Conservation (phyloP, 2,113 vertebrate species). For the Uropsilus gracilis region DNA sequence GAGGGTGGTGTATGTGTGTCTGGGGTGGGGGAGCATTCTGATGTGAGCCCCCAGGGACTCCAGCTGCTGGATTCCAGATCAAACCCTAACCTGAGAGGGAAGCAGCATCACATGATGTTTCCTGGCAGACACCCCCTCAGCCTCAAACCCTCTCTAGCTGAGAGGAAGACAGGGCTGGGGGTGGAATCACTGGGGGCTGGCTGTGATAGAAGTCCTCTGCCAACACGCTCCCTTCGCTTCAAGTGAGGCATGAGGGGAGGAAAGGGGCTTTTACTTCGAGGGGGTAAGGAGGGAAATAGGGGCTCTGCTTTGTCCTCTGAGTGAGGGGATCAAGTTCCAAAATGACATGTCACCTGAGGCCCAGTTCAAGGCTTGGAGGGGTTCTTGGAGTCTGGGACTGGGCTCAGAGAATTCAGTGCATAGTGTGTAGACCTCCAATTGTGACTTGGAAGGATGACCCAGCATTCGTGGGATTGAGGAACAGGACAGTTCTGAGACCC, state of each 20-base stretch:
- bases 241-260: neutral
- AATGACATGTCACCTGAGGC: neutral
- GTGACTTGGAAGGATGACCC: neutral
- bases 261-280: neutral
- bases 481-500: neutral
- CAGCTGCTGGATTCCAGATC: constrained; percentile 75
- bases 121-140: constrained; percentile 45
- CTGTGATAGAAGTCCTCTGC: neutral
- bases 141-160: constrained; percentile 20
- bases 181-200: neutral
- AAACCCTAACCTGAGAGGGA: constrained; percentile 67
- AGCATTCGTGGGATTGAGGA: neutral
- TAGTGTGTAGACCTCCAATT: too few relatives aligned
- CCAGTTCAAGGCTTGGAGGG: neutral
- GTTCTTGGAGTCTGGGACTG: neutral
- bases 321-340: neutral
- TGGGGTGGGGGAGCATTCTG: constrained; percentile 55
- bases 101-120: neutral
- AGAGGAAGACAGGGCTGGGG: neutral
- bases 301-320: neutral
- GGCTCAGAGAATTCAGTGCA: neutral
- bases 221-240: neutral
- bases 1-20: constrained; percentile 42
- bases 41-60: constrained; percentile 68
- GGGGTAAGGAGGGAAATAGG: neutral